Conservation (phyloP, 2,113 vertebrate genomes). For the Tyrannus savana region DNA sequence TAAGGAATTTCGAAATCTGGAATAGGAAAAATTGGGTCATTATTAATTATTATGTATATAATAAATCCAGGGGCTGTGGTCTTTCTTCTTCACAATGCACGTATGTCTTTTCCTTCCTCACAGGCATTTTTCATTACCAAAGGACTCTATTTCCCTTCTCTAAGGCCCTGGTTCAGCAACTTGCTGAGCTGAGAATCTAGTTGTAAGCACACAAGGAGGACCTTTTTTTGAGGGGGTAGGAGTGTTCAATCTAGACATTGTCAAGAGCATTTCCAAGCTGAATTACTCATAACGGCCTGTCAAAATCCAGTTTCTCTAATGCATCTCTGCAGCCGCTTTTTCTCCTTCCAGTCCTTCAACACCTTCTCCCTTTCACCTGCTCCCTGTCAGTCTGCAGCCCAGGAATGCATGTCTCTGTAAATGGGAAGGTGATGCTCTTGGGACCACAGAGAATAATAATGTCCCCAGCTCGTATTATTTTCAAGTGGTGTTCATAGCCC, state of each 20-base stretch:
- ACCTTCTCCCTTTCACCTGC: background rate
- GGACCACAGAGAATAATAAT: background rate
- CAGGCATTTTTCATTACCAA: slow-evolving; percentile 43
- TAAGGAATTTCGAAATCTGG: slow-evolving; percentile 58
- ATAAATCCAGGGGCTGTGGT: slow-evolving; percentile 52
- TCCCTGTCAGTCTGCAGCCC: background rate
- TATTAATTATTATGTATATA: slow-evolving; percentile 69
- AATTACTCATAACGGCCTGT: background rate
- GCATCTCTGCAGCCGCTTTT: background rate
- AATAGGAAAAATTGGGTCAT: slow-evolving; percentile 63
- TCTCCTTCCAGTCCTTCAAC: background rate
- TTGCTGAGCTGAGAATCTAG: background rate
- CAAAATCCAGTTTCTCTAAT: background rate
- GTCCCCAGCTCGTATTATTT: background rate
- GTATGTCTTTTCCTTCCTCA: slow-evolving; percentile 40
- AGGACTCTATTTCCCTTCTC: background rate
- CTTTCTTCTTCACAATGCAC: slow-evolving; percentile 41
- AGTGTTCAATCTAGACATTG: background rate
- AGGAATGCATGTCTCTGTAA: background rate
- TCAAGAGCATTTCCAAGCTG: background rate
- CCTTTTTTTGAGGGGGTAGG: background rate
- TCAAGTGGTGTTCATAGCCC: background rate
- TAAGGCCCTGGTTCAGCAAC: background rate
- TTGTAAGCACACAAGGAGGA: background rate
- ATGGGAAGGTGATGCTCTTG: background rate